Evolutionary conservation across 2,797 vertebrate species (phyloP).

Genomic region (Aeoliscus strigatus): DNA sequence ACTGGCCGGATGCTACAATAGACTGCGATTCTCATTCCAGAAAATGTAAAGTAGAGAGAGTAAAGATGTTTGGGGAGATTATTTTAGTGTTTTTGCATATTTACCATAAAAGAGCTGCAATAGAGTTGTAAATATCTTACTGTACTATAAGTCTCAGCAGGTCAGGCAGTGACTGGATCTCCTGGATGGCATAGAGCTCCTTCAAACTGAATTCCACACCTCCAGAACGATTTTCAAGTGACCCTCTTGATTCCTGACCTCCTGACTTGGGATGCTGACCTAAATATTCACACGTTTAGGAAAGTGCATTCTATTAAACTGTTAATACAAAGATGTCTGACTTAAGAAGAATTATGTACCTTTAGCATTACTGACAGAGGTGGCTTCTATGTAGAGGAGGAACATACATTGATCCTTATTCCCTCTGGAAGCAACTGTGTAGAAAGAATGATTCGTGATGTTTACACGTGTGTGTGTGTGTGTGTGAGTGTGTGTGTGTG

Average conservation of each 20-base stretch:
- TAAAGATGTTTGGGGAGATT: too few relatives aligned
- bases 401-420: constrained; percentile 98
- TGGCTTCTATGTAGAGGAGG: constrained; percentile 91
- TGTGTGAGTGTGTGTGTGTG: too few relatives aligned
- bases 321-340: background rate
- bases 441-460: constrained; percentile 19
- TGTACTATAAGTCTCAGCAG: constrained; percentile 74
- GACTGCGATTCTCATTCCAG: too few relatives aligned
- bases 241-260: constrained; percentile 53
- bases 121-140: constrained; percentile 48
- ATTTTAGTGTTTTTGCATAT: too few relatives aligned
- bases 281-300: constrained; percentile 14
- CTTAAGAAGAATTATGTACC: constrained; percentile 51
- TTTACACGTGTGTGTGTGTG: too few relatives aligned
- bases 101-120: too few relatives aligned
- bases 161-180: constrained; percentile 90
- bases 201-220: constrained; percentile 93
- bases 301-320: background rate
- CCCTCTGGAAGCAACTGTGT: constrained; percentile 78
- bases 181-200: constrained; percentile 93
- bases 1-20: too few relatives aligned
- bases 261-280: constrained; percentile 50
- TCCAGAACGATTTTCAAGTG: constrained; percentile 29
- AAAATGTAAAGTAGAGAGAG: too few relatives aligned
- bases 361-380: constrained; percentile 93